Base-by-base conservation (phyloP, 2,113 vertebrate species). In the Recurvirostra avosetta region DNA sequence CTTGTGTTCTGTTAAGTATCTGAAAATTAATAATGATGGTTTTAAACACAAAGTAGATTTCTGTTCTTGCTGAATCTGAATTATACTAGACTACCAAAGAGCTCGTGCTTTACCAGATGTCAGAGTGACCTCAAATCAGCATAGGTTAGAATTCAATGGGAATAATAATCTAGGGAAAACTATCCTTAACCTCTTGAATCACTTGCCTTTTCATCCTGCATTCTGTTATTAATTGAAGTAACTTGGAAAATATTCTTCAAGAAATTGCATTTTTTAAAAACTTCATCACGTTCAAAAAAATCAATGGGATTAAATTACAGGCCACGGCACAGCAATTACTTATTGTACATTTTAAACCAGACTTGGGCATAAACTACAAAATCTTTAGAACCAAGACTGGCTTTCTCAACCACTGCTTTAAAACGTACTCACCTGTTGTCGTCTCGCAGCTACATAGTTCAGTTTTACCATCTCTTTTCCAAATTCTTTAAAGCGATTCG, bases 391-490 rank as follows among this genome's bases (percentile, higher is more conserved):
- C 4, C 10, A 30, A 41, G 70, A 41, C 18, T 41, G 32, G 40
- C n/a, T 84, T 66, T 76, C 29, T 38, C 32, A 86, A 5, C 1
- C 41, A 3, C 30, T 74, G 10, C 19, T 55, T 66, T 50, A 38
- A 67, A 34, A 25, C 1, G 17, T 19, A 81, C 95, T 93, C 97
- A 99, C 99, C 99, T 99, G 99, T 79, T 99, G 99, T 94, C 99
- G 98, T 86, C 99, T 98, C 3, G 99, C 99, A 73, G 99, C 99
- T 17, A 99, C 99, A 5, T 99, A 99, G 97, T 99, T 99, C 4
- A 99, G 99, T 94, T 99, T 99, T 76, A 99, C 99, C 99, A 99
- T 99, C 97, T 99, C 99, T 86, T 99, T 99, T n/a, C 99, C 99
- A 97, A 99, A 99, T 73, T 99, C 99, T 96, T 99, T 99, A 92